Evolutionary conservation across 2,113 vertebrate genomes (phyloP).

Genomic region (Phalacrocorax carbo): DNA sequence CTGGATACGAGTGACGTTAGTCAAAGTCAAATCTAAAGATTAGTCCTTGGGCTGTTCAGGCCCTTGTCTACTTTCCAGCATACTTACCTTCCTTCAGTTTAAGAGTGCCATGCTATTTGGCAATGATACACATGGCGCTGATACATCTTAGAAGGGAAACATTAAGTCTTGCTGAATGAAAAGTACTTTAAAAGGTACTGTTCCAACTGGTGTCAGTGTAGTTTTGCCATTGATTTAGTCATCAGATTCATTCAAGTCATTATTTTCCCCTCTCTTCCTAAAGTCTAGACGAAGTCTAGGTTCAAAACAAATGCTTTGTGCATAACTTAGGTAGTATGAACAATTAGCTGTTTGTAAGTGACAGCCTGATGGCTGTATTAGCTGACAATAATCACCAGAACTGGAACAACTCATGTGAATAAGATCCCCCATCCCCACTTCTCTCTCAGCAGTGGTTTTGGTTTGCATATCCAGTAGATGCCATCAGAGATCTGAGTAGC

Average conservation of each 20-base stretch:
- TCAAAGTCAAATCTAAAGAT: neutral
- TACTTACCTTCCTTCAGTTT: neutral
- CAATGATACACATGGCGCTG: neutral
- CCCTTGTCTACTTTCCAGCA: neutral
- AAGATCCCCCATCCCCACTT: neutral
- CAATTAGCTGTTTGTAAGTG: neutral
- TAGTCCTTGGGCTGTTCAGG: neutral
- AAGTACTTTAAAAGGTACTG: neutral
- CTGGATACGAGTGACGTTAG: neutral
- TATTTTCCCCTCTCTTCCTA: neutral
- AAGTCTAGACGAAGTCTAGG: neutral
- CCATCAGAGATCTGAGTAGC: constrained; percentile 13
- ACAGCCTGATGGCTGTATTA: neutral
- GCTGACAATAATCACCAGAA: neutral
- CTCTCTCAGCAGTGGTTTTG: neutral
- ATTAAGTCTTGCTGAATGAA: neutral
- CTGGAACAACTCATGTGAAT: fast-evolving
- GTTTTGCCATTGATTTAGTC: neutral
- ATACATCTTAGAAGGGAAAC: neutral
- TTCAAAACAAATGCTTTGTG: neutral
- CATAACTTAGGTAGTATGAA: neutral
- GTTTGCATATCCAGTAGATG: neutral
- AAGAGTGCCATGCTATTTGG: neutral
- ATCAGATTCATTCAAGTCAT: neutral
- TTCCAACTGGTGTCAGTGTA: neutral